Evolutionary conservation across 2,888 invertebrate genomes (phyloP), one percentile per base, ranked within the genome.

Genomic region (Eupithecia subfuscata): DNA sequence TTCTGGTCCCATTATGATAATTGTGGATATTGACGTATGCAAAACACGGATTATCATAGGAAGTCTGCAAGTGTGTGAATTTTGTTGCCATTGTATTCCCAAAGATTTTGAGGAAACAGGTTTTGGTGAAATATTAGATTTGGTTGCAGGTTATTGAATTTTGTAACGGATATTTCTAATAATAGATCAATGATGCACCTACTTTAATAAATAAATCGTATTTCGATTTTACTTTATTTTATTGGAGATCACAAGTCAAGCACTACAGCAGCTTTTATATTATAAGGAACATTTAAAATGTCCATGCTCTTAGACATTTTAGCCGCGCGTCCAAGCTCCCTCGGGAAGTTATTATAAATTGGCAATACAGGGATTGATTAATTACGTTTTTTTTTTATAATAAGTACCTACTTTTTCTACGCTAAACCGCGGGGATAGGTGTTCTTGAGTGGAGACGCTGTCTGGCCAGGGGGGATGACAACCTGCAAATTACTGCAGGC

Each of bases 51-150:
- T 84, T 84, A 82, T 79, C 79, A 82, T 81, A 78, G 80, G 74
- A 79, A 80, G 75, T 80, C 74, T 73, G 85, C 89, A 89, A 90
- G 90, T 91, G 91, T 92, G 92, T 89, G 92, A 92, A 91, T 89
- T 79, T 80, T 76, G 78, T 80, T 79, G 69, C 60, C 79, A 82
- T 81, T 83, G 76, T 76, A 84, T 91, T 91, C 91, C 85, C 92
- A 91, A 88, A 88, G 82, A 78, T 75, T 71, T 69, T 30, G 25
- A 25, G 22, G 34, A 71, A 74, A 78, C 76, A 63, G 71, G 78
- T 83, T 82, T 80, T 64, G 64, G 52, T 71, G 67, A 70, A 71
- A 76, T 79, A 79, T 80, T 81, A 69, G 75, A 65, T 77, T 75
- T 37, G 70, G 71, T 70, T 78, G 77, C 79, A 78, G 77, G 80